Base-by-base conservation (phyloP, 2,888 invertebrate species). In the Pyrocoelia pectoralis region DNA sequence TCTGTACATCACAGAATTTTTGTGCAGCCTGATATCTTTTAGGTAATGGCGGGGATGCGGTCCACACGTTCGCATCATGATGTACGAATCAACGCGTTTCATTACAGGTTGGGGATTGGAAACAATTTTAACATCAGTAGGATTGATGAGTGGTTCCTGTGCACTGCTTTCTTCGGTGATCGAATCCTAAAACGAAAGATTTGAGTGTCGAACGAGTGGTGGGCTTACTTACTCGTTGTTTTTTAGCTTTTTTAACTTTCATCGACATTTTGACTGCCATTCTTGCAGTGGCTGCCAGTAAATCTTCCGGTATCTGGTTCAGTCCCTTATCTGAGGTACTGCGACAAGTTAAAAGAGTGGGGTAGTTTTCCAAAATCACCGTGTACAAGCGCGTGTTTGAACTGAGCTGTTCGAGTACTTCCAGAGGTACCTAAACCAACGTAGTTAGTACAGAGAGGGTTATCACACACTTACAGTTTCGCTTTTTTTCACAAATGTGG, bases 1-100 rank as follows among this genome's bases (percentile, higher is more conserved):
- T 49, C 94, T 88, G 79, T 94, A 94, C 79, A 94, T 92, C 68
- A 95, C 89, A 0, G 93, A 93, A 76, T 92, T 93, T 68, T 93
- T 84, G 70, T 92, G 92, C 76, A 91, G 84, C 72, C 87, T 85
- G 59, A 91, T 84, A 73, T 90, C 88, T 77, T 88, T 89, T 62
- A 92, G 85, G 75, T 91, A 92, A 73, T 91, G 87, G 58, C 89
- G 89, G n/a, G 71, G 68, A 40, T 74, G 73, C 1, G 86, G 84
- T 13, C 85, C 81, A 59, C 87, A 87, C 62, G 84, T 83, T 17
- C 81, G 79, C 3, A 85, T 73, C 83, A 83, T 83, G 0, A 84
- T 81, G 40, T 82, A 75, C 0, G 83, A 82, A 40, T 82, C 80
- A 1, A 12, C 77, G 76, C 68, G 60, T n/a, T 48, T 58, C 2